Base-by-base conservation (phyloP, 2,888 invertebrate genomes). In the Mesorhabditis sp. region DNA sequence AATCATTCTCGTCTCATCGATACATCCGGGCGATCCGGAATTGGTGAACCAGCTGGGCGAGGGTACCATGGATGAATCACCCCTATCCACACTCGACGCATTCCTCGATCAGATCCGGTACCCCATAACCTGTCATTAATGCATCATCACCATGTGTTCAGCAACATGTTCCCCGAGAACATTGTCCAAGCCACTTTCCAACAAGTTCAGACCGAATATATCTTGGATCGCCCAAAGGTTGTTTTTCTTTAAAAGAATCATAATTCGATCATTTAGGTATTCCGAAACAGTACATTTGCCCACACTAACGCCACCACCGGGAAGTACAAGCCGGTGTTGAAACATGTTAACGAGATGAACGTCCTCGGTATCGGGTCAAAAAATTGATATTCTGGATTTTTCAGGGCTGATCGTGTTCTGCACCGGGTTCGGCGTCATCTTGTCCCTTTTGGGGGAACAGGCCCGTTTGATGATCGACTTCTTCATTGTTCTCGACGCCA, bases 101-200 rank as follows among this genome's bases (percentile, higher is more conserved):
- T 90, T 94, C 79, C 88, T 94, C 85, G 94, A 94, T 89, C 90
- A 94, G 86, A 92, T 94, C 84, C 90, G 93, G 92, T 93, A 70
- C 10, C 28, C 15, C 13, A 41, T 5, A 67, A 62, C 62, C 45
- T 42, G 1, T 3, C 6, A 28, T n/a, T 67, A 44, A 13, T 44
- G n/a, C 7, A 42, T 41, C 4, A 28, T 28, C 28, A 28, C 28
- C 28, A 43, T 61, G 42, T 63, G 66, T 78, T 64, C 90, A 93
- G 94, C 87, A 94, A 95, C 87, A 91, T 94, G 85, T 91, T 94
- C 85, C 93, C 94, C 15, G 93, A 93, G 86, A 94, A 94, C 88
- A 90, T 94, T 78, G 92, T 94, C 84, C 92, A 93, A 88, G 93
- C 94, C 4, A 82, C 86, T 5, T 86, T 86, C 73, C 84, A 82